Percentiles rank a stretch among this genome's conserved stretches.
These are phyloP conservation scores for Dryobotodes eremita DNA, from an alignment of 2,888 invertebrate species.

Conservation along the genomic window DNA sequence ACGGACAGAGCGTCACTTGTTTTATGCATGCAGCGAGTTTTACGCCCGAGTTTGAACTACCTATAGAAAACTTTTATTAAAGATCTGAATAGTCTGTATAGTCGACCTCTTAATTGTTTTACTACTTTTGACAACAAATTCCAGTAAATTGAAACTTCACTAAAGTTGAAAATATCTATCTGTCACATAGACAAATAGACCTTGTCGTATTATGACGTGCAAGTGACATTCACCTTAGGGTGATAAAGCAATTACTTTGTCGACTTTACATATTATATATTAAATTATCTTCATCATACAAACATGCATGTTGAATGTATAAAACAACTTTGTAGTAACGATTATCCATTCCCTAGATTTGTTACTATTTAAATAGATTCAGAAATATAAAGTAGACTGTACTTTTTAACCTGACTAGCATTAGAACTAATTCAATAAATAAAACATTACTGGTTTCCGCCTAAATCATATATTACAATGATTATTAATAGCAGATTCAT, in stretches of 20 bases:
- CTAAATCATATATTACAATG: conserved; percentile 18
- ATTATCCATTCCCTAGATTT: conserved; percentile 42
- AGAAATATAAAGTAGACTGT: background rate
- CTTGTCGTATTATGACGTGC: no score
- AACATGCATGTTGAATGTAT: background rate
- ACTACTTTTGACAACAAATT: background rate
- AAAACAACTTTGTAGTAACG: background rate
- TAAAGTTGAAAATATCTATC: background rate
- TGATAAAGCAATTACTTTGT: background rate
- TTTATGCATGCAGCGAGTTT: background rate
- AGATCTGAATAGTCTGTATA: background rate
- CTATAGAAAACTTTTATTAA: background rate
- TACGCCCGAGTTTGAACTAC: background rate
- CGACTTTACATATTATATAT: no score
- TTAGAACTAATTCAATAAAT: background rate
- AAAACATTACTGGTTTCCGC: conserved; percentile 21
- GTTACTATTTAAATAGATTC: background rate
- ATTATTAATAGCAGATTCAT: background rate
- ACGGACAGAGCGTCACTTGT: background rate
- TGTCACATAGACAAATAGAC: background rate
- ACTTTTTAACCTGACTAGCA: background rate
- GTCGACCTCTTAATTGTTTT: background rate
- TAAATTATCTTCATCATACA: background rate
- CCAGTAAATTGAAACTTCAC: background rate
- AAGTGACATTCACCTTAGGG: background rate